Evolutionary conservation across 2,797 vertebrate genomes (phyloP).

Genomic region (Pterois miles): DNA sequence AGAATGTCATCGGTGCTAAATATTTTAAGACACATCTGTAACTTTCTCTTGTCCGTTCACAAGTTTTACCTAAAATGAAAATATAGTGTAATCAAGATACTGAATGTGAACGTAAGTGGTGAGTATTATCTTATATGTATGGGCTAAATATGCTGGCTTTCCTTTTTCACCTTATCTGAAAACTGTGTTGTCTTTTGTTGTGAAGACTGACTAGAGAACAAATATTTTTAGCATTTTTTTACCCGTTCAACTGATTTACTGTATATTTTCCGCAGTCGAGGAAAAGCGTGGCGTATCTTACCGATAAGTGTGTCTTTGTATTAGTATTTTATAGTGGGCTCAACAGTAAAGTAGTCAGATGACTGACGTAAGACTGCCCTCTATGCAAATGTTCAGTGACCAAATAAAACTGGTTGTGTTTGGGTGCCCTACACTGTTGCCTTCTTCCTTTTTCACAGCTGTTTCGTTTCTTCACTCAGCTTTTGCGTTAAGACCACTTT

Average conservation of each 20-base stretch:
- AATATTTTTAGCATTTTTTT: background rate
- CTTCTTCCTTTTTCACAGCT: slow-evolving; percentile 53
- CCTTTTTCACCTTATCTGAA: background rate
- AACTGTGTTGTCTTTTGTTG: background rate
- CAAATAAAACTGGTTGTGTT: slow-evolving; percentile 69
- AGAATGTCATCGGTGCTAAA: background rate
- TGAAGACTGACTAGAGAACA: background rate
- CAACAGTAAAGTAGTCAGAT: slow-evolving; percentile 38
- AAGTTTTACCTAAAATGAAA: background rate
- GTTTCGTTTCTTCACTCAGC: slow-evolving; percentile 27
- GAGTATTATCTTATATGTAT: background rate
- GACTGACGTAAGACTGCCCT: slow-evolving; percentile 60
- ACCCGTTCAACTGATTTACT: background rate
- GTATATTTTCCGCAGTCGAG: background rate
- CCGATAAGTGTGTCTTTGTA: background rate
- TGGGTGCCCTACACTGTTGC: slow-evolving; percentile 43
- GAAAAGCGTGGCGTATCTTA: background rate
- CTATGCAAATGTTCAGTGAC: slow-evolving; percentile 70
- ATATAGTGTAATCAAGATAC: background rate
- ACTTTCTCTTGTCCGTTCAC: background rate
- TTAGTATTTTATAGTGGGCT: background rate
- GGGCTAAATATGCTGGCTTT: background rate
- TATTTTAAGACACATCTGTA: background rate
- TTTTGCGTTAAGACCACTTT: slow-evolving; percentile 6
- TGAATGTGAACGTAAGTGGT: background rate